A percentile compares a stretch with the other conserved stretches of the same genome.
phyloP scores from a whole-genome alignment of 2,888 invertebrate species.

The Muschampia plurimacula region DNA sequence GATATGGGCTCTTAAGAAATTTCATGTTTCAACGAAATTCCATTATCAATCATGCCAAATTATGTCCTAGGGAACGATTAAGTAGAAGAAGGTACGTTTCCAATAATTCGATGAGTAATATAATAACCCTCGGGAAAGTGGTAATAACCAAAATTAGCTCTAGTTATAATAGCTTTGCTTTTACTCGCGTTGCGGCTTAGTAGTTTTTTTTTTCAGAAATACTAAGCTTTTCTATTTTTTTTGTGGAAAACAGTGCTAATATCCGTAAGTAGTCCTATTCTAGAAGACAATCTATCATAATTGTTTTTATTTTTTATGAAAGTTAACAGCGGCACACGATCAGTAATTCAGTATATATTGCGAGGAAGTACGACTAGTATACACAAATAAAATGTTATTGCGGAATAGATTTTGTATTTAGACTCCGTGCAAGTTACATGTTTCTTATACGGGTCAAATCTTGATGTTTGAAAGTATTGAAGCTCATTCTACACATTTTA shows the following conservation, averaged over 20 bases:
- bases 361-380: background rate
- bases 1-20: background rate
- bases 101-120: background rate
- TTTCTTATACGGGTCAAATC: conserved; percentile 13
- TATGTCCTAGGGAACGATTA: background rate
- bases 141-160: background rate
- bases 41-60: background rate
- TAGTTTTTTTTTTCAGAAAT: too few relatives aligned
- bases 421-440: conserved; percentile 20
- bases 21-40: background rate
- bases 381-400: conserved; percentile 14
- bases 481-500: too few relatives aligned
- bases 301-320: background rate
- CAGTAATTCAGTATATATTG: too few relatives aligned
- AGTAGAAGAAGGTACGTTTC: background rate
- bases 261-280: too few relatives aligned
- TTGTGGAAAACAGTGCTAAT: too few relatives aligned
- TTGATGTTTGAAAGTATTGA: too few relatives aligned
- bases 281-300: too few relatives aligned
- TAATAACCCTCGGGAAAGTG: background rate
- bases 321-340: background rate
- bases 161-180: too few relatives aligned
- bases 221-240: too few relatives aligned
- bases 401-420: conserved; percentile 17
- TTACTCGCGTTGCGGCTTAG: too few relatives aligned